phyloP scores from a whole-genome alignment of 2,113 vertebrate genomes.

The Triplophysa siluroides region DNA sequence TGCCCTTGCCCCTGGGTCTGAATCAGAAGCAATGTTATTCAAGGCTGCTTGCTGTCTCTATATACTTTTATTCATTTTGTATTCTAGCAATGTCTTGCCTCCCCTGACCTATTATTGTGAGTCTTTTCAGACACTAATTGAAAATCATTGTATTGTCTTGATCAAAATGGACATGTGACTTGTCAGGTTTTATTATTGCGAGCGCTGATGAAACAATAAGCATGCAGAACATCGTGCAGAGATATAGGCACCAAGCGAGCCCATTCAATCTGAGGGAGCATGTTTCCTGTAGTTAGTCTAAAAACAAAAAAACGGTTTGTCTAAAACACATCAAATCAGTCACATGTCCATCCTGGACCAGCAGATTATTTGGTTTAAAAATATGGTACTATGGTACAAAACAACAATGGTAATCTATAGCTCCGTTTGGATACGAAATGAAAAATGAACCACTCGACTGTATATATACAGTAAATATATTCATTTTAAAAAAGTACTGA shows the following conservation, averaged over 20 bases:
- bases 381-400: too few species aligned
- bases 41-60: slow-evolving; percentile 10
- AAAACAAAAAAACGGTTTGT: too few species aligned
- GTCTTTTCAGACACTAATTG: slow-evolving; percentile 36
- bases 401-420: too few species aligned
- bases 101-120: slow-evolving; percentile 23
- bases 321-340: too few species aligned
- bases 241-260: not conserved
- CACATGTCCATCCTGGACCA: too few species aligned
- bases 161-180: slow-evolving; percentile 17
- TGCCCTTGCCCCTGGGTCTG: slow-evolving; percentile 7
- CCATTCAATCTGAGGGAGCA: too few species aligned
- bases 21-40: slow-evolving; percentile 32
- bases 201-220: not conserved
- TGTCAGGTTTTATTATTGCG: slow-evolving; percentile 11
- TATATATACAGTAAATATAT: too few species aligned
- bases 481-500: too few species aligned
- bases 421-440: too few species aligned
- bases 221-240: not conserved
- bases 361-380: too few species aligned
- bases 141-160: slow-evolving; percentile 16
- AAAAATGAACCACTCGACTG: too few species aligned
- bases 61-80: slow-evolving; percentile 18
- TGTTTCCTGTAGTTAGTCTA: too few species aligned
- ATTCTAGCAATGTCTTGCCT: slow-evolving; percentile 3